These are phyloP conservation scores for Eurystomus gularis DNA, from an alignment of 2,113 vertebrate genomes.

Conservation along the genomic window DNA sequence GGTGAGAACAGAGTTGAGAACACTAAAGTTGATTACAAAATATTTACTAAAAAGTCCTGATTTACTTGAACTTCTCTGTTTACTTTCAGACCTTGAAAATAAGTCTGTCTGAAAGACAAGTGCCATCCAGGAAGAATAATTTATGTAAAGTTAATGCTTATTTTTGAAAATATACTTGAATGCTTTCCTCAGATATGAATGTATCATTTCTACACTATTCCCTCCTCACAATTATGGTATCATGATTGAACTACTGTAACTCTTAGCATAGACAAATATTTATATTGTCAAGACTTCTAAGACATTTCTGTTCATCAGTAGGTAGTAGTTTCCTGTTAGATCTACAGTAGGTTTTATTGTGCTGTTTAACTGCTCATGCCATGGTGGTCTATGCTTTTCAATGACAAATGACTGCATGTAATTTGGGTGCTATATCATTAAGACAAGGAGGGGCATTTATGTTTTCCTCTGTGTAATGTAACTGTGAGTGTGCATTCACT, in stretches of 20 bases:
- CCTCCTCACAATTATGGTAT: not conserved
- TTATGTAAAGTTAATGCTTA: not conserved
- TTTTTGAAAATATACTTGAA: not conserved
- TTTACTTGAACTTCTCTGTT: not conserved
- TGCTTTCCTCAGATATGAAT: not conserved
- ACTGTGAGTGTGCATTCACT: not conserved
- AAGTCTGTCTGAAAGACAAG: not conserved
- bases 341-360: conserved; percentile 48
- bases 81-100: not conserved
- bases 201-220: not conserved
- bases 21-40: not conserved
- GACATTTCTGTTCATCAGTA: conserved; percentile 7
- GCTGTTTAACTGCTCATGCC: not conserved
- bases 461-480: conserved; percentile 23
- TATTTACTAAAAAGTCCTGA: not conserved
- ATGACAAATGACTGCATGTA: conserved; percentile 28
- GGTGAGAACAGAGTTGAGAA: not conserved
- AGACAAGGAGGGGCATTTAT: conserved; percentile 46
- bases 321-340: not conserved
- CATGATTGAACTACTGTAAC: conserved; percentile 5
- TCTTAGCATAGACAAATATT: conserved; percentile 10
- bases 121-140: not conserved
- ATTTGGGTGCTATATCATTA: conserved; percentile 50
- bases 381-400: conserved; percentile 36
- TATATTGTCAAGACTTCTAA: conserved; percentile 31